phyloP scores from a whole-genome alignment of 2,113 vertebrate species.

The Centropus unirufus region DNA sequence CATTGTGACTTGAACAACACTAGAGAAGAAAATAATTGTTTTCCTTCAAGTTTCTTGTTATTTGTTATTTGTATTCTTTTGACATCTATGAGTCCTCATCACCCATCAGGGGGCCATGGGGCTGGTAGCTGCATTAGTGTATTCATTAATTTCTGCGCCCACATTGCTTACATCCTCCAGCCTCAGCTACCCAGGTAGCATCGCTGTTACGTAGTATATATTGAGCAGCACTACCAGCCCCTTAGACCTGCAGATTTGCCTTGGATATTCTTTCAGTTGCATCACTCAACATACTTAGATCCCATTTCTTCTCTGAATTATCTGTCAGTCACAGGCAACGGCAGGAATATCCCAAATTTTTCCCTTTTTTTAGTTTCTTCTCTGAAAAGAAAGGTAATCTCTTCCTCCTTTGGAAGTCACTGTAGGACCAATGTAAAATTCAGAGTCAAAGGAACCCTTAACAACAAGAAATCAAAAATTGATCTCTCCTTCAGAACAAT shows the following conservation, averaged over 20 bases:
- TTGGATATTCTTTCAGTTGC: background rate
- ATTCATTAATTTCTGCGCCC: background rate
- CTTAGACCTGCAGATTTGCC: background rate
- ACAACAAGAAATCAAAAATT: background rate
- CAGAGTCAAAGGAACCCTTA: background rate
- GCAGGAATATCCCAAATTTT: background rate
- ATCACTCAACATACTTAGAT: background rate
- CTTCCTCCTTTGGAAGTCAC: background rate
- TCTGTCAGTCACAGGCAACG: background rate
- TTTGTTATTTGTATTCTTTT: background rate
- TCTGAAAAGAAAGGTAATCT: background rate
- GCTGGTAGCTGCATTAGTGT: background rate
- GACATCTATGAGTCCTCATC: background rate
- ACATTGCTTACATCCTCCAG: background rate
- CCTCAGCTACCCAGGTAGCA: background rate
- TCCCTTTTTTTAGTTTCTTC: background rate
- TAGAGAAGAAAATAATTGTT: background rate
- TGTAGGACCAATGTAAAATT: background rate
- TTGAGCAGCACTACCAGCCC: background rate
- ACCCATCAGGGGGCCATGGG: background rate
- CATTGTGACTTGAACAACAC: background rate
- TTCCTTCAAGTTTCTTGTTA: background rate
- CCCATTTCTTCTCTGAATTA: constrained; percentile 3
- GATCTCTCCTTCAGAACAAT: background rate
- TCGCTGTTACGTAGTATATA: background rate